Conservation (phyloP, 2,888 invertebrate species). For the Tipula unca region DNA sequence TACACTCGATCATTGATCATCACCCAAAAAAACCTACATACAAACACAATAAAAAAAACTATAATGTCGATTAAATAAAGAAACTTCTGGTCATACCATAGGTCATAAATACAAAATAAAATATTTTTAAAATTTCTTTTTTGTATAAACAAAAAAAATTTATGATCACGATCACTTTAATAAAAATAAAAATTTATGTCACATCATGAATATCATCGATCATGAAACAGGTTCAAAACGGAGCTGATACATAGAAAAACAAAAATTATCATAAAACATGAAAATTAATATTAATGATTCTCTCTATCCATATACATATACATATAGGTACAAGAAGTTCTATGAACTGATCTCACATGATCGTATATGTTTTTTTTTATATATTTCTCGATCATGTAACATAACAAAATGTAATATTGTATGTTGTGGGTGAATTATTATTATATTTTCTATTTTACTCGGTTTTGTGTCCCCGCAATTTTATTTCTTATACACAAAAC, state of each 20-base stretch:
- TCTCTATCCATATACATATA: too few relatives aligned
- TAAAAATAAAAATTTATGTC: neutral
- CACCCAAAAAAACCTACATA: neutral
- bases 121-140: neutral
- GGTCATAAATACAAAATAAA: neutral
- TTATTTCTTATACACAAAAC: neutral
- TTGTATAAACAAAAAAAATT: neutral
- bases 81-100: neutral
- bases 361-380: neutral
- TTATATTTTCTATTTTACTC: neutral
- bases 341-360: neutral
- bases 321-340: neutral
- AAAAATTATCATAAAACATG: neutral
- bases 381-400: neutral
- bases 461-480: neutral
- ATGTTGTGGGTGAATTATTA: neutral
- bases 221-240: slow-evolving; percentile 8
- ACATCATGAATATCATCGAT: slow-evolving; percentile 14
- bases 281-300: slow-evolving; percentile 14
- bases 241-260: neutral
- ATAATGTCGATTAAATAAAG: slow-evolving; percentile 8
- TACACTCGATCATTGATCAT: slow-evolving; percentile 14
- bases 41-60: neutral
- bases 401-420: neutral
- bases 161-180: neutral